Evolutionary conservation across 1,140 invertebrate species (phyloP), one percentile per base, ranked within the genome.

Genomic region (Ostrea edulis): DNA sequence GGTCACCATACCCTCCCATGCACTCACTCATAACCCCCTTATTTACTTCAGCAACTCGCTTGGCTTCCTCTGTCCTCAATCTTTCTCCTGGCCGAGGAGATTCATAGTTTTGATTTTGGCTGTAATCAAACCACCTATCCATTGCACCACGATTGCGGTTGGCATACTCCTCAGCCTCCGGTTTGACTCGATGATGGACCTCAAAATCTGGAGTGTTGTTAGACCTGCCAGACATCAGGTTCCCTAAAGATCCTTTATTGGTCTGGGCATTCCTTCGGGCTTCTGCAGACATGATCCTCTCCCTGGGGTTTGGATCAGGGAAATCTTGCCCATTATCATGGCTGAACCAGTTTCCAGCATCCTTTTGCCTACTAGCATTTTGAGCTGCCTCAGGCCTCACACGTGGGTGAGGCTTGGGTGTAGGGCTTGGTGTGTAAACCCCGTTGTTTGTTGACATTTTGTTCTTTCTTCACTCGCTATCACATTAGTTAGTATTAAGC

Each of bases 21-120:
- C 92, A 91, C n/a, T 92, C 91, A 11, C 86, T 77, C 92, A 94
- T 93, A 55, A 86, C 90, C 17, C 93, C 93, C 81, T 93, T 92
- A 88, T 93, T 93, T 20, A 84, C 81, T 22, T 91, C 89, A 5
- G 92, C 92, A 71, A 90, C 91, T 82, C 88, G 89, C 7, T 87
- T 81, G 0, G 91, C 92, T 52, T 93, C 92, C 20, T 87, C 90
- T n/a, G 92, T 91, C 0, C 90, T 87, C 0, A 90, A 44, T 17
- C 92, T 86, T 51, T 90, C 91, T 5, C 87, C 90, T 53, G 92
- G 92, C 14, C 91, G 82, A 4, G 92, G 90, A 12, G 93, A 93
- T 29, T 89, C 85, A 85, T 92, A 93, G 17, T 89, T 90, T 81
- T 89, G 87, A 82, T 92, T 90, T 65, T 89, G 89, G 83, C 53